These are phyloP conservation scores for Chiloscyllium punctatum DNA, from an alignment of 2,797 vertebrate species.

Conservation along the genomic window DNA sequence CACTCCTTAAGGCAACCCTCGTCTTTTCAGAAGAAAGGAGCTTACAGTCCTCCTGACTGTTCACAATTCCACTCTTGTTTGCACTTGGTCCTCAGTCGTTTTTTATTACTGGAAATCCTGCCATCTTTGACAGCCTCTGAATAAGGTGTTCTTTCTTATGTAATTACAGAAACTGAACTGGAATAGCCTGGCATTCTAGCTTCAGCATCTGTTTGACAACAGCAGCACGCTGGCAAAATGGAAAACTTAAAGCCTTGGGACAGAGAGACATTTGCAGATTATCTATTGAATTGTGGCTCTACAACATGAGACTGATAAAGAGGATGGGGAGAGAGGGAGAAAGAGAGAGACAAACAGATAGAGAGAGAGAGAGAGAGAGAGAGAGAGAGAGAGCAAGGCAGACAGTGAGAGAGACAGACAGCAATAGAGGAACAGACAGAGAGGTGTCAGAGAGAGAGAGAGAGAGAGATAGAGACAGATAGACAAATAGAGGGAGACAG, in stretches of 20 bases:
- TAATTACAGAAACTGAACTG: neutral
- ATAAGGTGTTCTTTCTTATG: neutral
- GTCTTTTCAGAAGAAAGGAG: neutral
- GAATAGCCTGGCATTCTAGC: neutral
- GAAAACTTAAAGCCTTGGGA: neutral
- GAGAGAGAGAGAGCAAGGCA: no score
- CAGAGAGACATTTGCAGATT: neutral
- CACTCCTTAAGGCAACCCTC: conserved; percentile 2
- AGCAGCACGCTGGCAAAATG: neutral
- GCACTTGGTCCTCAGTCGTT: neutral
- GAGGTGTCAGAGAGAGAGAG: neutral
- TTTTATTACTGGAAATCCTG: neutral
- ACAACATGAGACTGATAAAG: neutral
- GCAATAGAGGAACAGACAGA: no score
- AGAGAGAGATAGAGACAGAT: neutral
- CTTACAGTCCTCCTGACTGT: neutral
- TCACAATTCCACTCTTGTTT: neutral
- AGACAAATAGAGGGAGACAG: neutral
- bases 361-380: neutral
- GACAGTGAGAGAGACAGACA: neutral
- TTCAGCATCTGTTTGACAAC: neutral
- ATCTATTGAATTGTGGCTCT: neutral
- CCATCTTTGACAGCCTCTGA: neutral
- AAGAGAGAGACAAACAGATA: neutral
- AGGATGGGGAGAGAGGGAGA: neutral